phyloP scores from a whole-genome alignment of 2,888 invertebrate genomes.

The Pimpla rufipes region DNA sequence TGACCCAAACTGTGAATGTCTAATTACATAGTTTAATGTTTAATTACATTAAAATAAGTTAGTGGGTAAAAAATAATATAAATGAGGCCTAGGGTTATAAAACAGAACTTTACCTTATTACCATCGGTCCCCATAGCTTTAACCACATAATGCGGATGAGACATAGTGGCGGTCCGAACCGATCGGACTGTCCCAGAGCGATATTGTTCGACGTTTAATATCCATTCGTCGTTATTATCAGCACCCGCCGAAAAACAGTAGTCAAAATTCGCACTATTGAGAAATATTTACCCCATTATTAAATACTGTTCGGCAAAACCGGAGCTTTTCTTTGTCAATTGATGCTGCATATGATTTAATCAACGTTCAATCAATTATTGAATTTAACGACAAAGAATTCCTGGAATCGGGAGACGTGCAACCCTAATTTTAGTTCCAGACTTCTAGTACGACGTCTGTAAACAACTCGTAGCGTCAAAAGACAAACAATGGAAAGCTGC shows the following conservation, averaged over 20 bases:
- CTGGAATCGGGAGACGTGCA: too few relatives aligned
- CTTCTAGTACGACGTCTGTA: too few relatives aligned
- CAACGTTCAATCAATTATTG: too few relatives aligned
- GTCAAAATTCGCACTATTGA: neutral
- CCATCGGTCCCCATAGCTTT: neutral
- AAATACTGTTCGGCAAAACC: too few relatives aligned
- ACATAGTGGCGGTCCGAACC: neutral
- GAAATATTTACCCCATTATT: neutral
- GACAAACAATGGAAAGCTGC: neutral
- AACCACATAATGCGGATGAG: neutral
- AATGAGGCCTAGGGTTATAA: too few relatives aligned
- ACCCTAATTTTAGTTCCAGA: too few relatives aligned
- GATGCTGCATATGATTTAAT: too few relatives aligned
- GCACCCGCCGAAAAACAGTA: neutral
- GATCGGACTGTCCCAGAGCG: neutral
- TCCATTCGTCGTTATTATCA: neutral
- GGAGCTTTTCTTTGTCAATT: too few relatives aligned
- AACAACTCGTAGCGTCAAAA: too few relatives aligned
- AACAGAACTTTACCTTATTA: neutral
- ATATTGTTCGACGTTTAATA: conserved; percentile 2
- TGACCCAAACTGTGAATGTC: too few relatives aligned
- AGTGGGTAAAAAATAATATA: neutral
- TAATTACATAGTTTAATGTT: too few relatives aligned
- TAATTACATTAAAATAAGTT: neutral
- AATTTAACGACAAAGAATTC: too few relatives aligned